A percentile compares a stretch with the other conserved stretches of the same genome.
Conservation (phyloP, 1,140 invertebrate genomes). For the Pachyrhynchus sulphureomaculatus region DNA sequence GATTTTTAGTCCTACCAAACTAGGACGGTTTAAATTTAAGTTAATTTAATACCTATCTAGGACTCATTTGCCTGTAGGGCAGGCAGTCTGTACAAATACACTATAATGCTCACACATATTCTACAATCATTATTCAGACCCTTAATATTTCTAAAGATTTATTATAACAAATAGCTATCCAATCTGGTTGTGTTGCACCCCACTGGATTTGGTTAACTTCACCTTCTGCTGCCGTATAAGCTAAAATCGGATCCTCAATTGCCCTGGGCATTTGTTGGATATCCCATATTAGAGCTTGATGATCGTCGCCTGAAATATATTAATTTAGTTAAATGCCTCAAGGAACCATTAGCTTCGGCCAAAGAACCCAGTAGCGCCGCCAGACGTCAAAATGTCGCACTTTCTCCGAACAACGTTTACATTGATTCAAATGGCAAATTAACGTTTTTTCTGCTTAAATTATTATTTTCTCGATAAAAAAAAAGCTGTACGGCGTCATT, state of each 20-base stretch:
- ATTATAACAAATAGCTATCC: constrained; percentile 99
- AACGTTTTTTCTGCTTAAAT: too few relatives aligned
- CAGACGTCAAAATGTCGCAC: too few relatives aligned
- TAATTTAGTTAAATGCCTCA: background rate
- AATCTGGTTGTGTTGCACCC: constrained; percentile 99
- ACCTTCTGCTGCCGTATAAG: constrained; percentile 96
- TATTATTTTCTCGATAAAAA: too few relatives aligned
- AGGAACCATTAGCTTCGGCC: too few relatives aligned
- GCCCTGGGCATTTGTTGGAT: constrained; percentile 99
- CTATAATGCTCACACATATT: background rate
- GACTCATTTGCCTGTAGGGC: too few relatives aligned
- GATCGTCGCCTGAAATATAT: constrained; percentile 74
- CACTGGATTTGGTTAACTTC: constrained; percentile 99
- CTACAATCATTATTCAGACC: constrained; percentile 64
- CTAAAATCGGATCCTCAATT: constrained; percentile 99
- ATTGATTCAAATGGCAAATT: too few relatives aligned
- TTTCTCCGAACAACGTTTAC: too few relatives aligned
- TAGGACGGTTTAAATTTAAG: too few relatives aligned
- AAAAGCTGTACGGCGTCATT: too few relatives aligned
- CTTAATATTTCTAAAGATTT: constrained; percentile 95
- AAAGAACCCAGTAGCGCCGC: too few relatives aligned
- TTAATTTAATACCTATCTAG: too few relatives aligned
- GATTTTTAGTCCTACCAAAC: too few relatives aligned
- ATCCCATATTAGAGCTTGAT: constrained; percentile 99
- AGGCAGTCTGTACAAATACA: background rate